Evolutionary conservation across 2,113 vertebrate species (phyloP).

Genomic region (Phasianus colchicus): DNA sequence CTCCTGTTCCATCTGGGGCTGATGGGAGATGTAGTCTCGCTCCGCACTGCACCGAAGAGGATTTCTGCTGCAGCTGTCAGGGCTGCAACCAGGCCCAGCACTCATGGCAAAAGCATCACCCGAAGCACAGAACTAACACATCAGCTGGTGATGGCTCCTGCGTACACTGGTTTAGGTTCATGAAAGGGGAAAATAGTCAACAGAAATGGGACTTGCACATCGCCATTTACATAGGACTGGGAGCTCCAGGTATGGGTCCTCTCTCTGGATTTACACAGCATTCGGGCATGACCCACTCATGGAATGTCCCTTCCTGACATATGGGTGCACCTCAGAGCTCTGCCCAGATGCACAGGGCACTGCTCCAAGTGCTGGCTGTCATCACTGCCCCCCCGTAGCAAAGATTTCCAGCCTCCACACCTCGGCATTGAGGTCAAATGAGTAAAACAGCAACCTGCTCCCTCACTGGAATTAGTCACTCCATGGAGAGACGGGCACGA

Average conservation of each 20-base stretch:
- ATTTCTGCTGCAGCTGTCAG: background rate
- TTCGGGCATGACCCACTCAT: background rate
- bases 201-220: background rate
- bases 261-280: background rate
- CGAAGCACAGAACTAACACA: background rate
- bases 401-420: background rate
- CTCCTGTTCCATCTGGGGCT: conserved; percentile 21
- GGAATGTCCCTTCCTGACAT: background rate
- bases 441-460: background rate
- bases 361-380: background rate
- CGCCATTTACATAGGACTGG: fast-evolving
- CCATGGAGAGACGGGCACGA: background rate
- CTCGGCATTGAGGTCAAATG: background rate
- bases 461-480: background rate
- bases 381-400: background rate
- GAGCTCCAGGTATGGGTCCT: background rate
- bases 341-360: background rate
- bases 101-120: background rate
- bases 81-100: background rate
- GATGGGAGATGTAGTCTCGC: conserved; percentile 55
- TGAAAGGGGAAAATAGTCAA: background rate
- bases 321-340: background rate
- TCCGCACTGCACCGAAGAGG: fast-evolving
- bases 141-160: background rate
- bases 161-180: background rate